Evolutionary conservation across 2,888 invertebrate species (phyloP).

Genomic region (Lathronympha strigana): DNA sequence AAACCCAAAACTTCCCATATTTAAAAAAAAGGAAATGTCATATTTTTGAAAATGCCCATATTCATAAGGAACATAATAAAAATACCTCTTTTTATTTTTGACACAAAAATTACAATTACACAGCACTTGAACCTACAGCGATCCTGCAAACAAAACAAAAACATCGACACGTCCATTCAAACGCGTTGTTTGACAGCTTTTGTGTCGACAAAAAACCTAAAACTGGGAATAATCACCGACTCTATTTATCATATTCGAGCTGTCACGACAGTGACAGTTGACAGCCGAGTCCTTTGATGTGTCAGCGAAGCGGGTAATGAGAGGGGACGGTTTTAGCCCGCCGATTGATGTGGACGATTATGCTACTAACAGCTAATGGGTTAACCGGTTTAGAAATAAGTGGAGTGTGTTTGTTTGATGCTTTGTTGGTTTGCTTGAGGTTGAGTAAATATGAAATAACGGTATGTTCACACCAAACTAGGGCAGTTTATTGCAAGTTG

Average conservation of each 20-base stretch:
- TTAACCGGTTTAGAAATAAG: constrained; percentile 36
- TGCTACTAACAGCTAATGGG: constrained; percentile 36
- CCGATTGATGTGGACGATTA: constrained; percentile 45
- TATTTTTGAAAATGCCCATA: too few species aligned
- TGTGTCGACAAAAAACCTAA: constrained; percentile 57
- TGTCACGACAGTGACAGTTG: constrained; percentile 55
- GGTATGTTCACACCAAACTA: not conserved
- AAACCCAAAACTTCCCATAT: too few species aligned
- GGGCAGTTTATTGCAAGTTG: too few species aligned
- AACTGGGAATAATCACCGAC: constrained; percentile 64
- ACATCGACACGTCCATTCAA: constrained; percentile 48
- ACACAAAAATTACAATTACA: not conserved
- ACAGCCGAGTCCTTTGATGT: constrained; percentile 69
- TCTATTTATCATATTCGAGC: constrained; percentile 70
- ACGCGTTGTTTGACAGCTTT: constrained; percentile 61
- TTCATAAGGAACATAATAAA: too few species aligned
- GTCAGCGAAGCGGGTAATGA: constrained; percentile 68
- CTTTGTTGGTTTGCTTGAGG: constrained; percentile 16
- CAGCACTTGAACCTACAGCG: not conserved
- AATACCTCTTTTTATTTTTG: too few species aligned
- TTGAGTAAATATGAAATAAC: not conserved
- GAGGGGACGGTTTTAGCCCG: constrained; percentile 49
- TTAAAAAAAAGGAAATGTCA: too few species aligned
- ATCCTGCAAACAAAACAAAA: constrained; percentile 24
- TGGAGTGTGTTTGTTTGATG: constrained; percentile 20